A percentile compares a stretch with the other conserved stretches of the same genome.
These are phyloP conservation scores for Cyphomyrus discorhynchus DNA, from an alignment of 2,113 vertebrate species.

Conservation along the genomic window DNA sequence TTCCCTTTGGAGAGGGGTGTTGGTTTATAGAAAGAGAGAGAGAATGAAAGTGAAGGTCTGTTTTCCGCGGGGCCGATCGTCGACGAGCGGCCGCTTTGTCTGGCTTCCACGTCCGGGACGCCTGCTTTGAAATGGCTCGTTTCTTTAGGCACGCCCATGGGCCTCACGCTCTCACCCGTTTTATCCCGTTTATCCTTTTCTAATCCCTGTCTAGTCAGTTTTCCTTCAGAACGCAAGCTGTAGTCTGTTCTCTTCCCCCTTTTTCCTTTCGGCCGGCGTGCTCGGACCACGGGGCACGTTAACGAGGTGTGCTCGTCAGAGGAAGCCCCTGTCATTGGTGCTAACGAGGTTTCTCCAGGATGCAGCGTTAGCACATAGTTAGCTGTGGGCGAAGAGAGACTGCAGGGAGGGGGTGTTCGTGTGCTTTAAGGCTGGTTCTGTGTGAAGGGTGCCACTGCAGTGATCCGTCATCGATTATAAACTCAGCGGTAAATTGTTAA, in stretches of 20 bases:
- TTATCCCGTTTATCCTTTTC: neutral
- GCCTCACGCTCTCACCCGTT: neutral
- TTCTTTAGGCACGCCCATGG: neutral
- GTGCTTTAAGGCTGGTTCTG: neutral
- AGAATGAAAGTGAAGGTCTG: neutral
- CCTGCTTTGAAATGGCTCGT: neutral
- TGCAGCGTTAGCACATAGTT: neutral
- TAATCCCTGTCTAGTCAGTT: slow-evolving; percentile 5
- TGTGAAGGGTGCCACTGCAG: neutral
- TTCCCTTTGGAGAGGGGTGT: neutral
- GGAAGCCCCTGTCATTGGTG: neutral
- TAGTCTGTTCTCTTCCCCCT: neutral
- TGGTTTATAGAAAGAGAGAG: neutral
- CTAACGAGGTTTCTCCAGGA: neutral
- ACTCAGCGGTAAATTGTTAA: neutral
- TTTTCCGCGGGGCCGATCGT: neutral
- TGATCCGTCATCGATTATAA: neutral
- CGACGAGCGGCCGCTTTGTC: neutral
- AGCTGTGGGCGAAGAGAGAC: neutral
- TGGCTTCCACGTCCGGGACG: neutral
- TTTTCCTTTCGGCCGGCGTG: neutral
- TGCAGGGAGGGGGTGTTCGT: neutral
- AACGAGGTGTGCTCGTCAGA: neutral
- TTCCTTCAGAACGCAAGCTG: neutral
- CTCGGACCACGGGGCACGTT: neutral